Percentiles rank a stretch among this genome's conserved stretches.
phyloP scores from a whole-genome alignment of 2,888 invertebrate genomes.

The Dryobota labecula region DNA sequence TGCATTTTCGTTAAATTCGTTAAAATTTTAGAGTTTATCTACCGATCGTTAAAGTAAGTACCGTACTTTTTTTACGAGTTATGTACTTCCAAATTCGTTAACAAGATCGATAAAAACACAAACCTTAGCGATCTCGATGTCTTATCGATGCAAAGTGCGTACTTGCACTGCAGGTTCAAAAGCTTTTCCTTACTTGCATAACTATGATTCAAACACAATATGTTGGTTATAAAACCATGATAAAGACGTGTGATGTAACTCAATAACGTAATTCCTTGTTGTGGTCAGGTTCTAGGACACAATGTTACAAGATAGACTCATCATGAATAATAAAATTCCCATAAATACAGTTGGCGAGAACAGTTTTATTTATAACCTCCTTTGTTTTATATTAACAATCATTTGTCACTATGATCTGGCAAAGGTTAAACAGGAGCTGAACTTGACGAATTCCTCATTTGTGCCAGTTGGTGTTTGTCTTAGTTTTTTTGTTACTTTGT shows the following conservation, averaged over 20 bases:
- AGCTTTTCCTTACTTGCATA: neutral
- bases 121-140: too few species aligned
- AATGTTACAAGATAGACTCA: conserved; percentile 19
- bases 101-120: too few species aligned
- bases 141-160: too few species aligned
- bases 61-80: too few species aligned
- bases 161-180: too few species aligned
- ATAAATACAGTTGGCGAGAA: conserved; percentile 28
- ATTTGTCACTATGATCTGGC: conserved; percentile 15
- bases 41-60: too few species aligned
- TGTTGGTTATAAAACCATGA: conserved; percentile 8
- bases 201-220: conserved; percentile 3
- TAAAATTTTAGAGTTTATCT: too few species aligned
- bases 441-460: conserved; percentile 17
- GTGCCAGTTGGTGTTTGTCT: conserved; percentile 10
- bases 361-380: conserved; percentile 26
- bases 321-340: conserved; percentile 44
- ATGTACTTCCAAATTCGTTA: too few species aligned
- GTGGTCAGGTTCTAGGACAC: conserved; percentile 44
- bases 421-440: conserved; percentile 27
- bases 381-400: conserved; percentile 16
- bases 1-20: too few species aligned
- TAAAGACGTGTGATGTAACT: conserved; percentile 37
- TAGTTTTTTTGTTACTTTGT: neutral
- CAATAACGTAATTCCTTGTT: conserved; percentile 42